Evolutionary conservation across 2,797 vertebrate species (phyloP).

Genomic region (Coreius guichenoti): DNA sequence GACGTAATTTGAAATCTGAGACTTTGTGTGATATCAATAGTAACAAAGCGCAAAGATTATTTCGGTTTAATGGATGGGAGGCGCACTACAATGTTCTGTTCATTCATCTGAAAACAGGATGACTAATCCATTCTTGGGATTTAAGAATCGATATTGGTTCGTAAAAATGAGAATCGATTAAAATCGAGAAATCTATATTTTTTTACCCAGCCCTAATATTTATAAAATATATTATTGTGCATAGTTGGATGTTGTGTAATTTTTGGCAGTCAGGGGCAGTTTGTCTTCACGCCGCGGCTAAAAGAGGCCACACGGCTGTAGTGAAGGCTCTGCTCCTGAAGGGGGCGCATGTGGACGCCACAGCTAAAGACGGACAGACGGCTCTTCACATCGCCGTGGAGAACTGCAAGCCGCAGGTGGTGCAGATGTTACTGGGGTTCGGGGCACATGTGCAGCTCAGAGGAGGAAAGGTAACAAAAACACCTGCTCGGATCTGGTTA

Average conservation of each 20-base stretch:
- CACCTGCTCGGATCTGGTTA: neutral
- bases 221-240: neutral
- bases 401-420: conserved; percentile 69
- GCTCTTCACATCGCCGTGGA: conserved; percentile 69
- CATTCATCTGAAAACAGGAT: too few relatives aligned
- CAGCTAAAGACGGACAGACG: conserved; percentile 66
- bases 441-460: conserved; percentile 70
- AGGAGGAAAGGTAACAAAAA: conserved; percentile 67
- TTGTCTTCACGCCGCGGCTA: conserved; percentile 70
- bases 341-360: conserved; percentile 68
- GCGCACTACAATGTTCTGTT: too few relatives aligned
- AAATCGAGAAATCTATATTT: too few relatives aligned
- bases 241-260: neutral
- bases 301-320: conserved; percentile 66
- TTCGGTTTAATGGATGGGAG: too few relatives aligned
- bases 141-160: too few relatives aligned
- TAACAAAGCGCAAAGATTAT: too few relatives aligned
- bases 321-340: conserved; percentile 71
- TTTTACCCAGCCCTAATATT: too few relatives aligned
- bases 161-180: too few relatives aligned
- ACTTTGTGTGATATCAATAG: too few relatives aligned
- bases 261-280: conserved; percentile 66
- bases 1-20: too few relatives aligned
- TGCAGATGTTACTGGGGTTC: conserved; percentile 72
- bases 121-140: too few relatives aligned